Evolutionary conservation across 2,797 vertebrate species (phyloP), one percentile per base, ranked within the genome.

Genomic region (Pseudotriccus pelzelni): DNA sequence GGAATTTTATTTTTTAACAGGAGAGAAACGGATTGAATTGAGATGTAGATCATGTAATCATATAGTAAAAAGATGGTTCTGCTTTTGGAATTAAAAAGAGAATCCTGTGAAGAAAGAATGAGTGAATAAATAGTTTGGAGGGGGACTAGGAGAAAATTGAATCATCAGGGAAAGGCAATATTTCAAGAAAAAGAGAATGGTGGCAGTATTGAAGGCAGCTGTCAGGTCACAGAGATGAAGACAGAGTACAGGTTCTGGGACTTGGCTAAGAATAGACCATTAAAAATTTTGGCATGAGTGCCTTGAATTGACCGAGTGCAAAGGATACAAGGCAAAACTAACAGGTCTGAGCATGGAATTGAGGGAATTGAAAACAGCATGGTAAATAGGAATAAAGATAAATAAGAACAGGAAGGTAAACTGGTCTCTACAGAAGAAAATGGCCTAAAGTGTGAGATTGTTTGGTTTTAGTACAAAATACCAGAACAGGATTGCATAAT

Each of bases 281-380:
- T 92, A 96, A 91, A 94, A 96, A 52, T 87, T 93, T 90, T 92
- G 92, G 87, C 84, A 87, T 92, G 84, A 90, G 32, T 56, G 64
- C 32, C 87, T 83, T 60, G 78, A 82, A 89, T 82, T 85, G 84
- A 96, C 93, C 0, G 6, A 92, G 81, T 84, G 74, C 50, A 95
- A 76, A 90, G 41, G 49, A 83, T 67, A 53, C 34, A 87, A 73
- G 52, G 41, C 70, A 92, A 89, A 89, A 34, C 63, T 76, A 92
- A 74, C 28, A 59, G 67, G 17, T 41, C 78, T 63, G 78, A 93
- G 47, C 72, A 67, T 16, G 32, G 52, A 93, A 84, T 4, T 19
- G 63, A 69, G n/a, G 44, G 47, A 76, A 89, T 16, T 73, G 63
- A 79, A 89, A 90, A 49, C 60, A 92, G 25, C 39, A 52, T 6